A percentile compares a stretch with the other conserved stretches of the same genome.
Evolutionary conservation across 2,113 vertebrate species (phyloP).

Genomic region (Solenodon paradoxus): DNA sequence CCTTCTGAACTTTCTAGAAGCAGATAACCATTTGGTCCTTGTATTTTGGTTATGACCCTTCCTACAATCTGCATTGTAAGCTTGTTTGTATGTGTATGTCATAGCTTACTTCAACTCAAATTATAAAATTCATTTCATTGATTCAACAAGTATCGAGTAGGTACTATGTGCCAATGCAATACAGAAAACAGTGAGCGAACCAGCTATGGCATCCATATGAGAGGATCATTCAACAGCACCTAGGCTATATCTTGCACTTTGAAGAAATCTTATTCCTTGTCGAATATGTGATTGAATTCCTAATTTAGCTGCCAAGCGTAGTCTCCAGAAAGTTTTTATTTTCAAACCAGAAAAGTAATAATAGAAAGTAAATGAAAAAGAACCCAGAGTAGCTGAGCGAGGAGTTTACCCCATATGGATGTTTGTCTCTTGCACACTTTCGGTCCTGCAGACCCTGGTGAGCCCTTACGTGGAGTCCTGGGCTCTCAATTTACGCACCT

Average conservation of each 20-base stretch:
- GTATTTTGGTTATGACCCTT: not conserved
- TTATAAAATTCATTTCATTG: not conserved
- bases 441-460: not conserved
- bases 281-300: not conserved
- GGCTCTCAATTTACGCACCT: not conserved
- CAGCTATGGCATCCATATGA: not conserved
- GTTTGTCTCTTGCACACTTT: not conserved
- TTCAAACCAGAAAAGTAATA: not conserved
- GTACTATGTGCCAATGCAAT: not conserved
- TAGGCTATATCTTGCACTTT: not conserved
- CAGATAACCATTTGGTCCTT: not conserved
- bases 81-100: not conserved
- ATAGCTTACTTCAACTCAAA: not conserved
- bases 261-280: not conserved
- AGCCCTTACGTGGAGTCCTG: slow-evolving; percentile 1
- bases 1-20: not conserved
- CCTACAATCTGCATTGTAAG: not conserved
- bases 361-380: not conserved
- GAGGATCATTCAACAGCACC: no score
- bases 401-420: not conserved
- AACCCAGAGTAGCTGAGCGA: not conserved
- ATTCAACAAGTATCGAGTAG: not conserved
- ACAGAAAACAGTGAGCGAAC: not conserved
- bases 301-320: not conserved
- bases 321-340: not conserved